phyloP scores from a whole-genome alignment of 1,140 invertebrate genomes.

The Eubasilissa regina region DNA sequence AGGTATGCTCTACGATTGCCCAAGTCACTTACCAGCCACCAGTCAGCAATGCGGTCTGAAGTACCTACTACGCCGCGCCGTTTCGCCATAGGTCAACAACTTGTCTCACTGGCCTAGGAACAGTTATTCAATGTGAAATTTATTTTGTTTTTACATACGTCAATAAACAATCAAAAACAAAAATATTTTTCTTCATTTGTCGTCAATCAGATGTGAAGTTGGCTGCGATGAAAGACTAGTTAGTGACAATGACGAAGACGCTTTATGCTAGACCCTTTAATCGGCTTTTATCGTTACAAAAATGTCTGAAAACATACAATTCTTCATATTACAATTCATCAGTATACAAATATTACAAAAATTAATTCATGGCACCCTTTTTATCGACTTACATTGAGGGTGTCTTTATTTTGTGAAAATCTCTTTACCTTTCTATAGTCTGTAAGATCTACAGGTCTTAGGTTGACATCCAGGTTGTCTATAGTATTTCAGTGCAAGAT shows the following conservation, averaged over 20 bases:
- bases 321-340: no score
- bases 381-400: no score
- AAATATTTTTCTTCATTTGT: neutral
- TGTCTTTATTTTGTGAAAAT: no score
- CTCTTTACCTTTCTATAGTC: no score
- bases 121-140: conserved; percentile 11
- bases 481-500: no score
- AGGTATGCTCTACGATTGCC: neutral
- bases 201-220: neutral
- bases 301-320: no score
- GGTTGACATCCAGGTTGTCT: no score
- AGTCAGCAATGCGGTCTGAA: neutral
- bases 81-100: conserved; percentile 45
- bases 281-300: no score
- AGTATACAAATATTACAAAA: no score
- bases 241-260: no score
- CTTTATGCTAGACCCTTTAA: neutral
- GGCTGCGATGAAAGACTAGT: neutral
- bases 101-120: conserved; percentile 24
- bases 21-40: conserved; percentile 11
- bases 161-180: neutral
- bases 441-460: no score
- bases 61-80: neutral
- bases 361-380: no score
- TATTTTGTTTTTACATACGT: neutral